Percentiles rank a stretch among this genome's conserved stretches.
These are phyloP conservation scores for Myotis brandtii DNA, from an alignment of 2,113 vertebrate species.

Conservation along the genomic window DNA sequence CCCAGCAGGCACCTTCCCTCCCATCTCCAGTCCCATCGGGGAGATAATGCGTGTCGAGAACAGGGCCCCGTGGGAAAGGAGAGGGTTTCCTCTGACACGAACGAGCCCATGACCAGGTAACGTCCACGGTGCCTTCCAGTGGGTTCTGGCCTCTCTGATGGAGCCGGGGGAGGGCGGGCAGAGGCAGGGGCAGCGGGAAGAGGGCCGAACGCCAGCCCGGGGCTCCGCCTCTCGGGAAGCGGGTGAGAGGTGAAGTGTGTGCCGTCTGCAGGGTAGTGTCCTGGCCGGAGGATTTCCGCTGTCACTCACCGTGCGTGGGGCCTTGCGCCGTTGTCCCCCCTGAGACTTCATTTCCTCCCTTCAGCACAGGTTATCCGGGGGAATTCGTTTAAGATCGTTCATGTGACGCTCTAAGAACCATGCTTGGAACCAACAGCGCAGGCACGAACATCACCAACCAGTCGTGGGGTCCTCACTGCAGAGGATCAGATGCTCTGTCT, in stretches of 20 bases:
- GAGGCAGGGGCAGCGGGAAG: neutral
- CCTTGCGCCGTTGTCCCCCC: neutral
- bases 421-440: neutral
- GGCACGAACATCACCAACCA: neutral
- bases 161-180: neutral
- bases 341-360: neutral
- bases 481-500: neutral
- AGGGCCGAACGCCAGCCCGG: neutral
- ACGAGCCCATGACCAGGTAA: slow-evolving; percentile 79
- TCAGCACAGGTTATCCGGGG: neutral
- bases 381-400: neutral
- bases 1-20: slow-evolving; percentile 86
- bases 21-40: slow-evolving; percentile 86
- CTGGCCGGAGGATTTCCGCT: neutral
- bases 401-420: neutral
- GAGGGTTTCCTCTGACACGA: slow-evolving; percentile 80
- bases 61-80: slow-evolving; percentile 81
- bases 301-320: neutral
- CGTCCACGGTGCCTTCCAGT: slow-evolving; percentile 57
- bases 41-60: slow-evolving; percentile 78
- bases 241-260: neutral
- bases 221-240: neutral
- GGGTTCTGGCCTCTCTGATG: slow-evolving; percentile 26
- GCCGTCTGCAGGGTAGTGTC: too few relatives aligned
- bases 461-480: neutral